Conservation (phyloP, 2,888 invertebrate genomes). For the Trimorus sp. region DNA sequence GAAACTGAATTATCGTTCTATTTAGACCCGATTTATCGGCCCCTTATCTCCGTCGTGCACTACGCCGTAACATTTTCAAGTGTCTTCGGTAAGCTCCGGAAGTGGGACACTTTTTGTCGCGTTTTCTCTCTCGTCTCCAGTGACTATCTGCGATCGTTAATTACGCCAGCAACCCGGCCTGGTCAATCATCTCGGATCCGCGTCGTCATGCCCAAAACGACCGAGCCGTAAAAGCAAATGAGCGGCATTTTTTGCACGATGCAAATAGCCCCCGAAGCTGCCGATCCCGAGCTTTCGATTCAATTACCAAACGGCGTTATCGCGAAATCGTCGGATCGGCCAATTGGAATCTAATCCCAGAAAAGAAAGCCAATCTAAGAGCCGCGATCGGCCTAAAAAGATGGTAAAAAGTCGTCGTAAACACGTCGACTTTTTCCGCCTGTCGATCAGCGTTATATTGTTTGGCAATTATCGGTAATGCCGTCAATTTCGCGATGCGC, state of each 20-base stretch:
- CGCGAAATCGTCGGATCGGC: slow-evolving; percentile 30
- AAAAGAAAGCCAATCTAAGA: slow-evolving; percentile 50
- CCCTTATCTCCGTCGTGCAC: slow-evolving; percentile 29
- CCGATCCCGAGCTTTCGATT: slow-evolving; percentile 43
- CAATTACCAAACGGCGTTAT: slow-evolving; percentile 47
- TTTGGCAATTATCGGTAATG: slow-evolving; percentile 69
- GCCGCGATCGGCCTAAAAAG: slow-evolving; percentile 41
- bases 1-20: slow-evolving; percentile 37
- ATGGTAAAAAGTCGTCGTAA: slow-evolving; percentile 52
- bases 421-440: slow-evolving; percentile 48
- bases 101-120: slow-evolving; percentile 51
- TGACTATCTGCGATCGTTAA: slow-evolving; percentile 47
- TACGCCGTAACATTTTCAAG: slow-evolving; percentile 31
- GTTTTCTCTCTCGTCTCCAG: slow-evolving; percentile 8
- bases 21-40: slow-evolving; percentile 29
- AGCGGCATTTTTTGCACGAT: slow-evolving; percentile 33
- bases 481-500: slow-evolving; percentile 60
- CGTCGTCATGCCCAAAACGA: slow-evolving; percentile 48
- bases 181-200: slow-evolving; percentile 50
- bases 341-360: slow-evolving; percentile 43
- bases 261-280: slow-evolving; percentile 13
- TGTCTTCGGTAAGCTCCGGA: slow-evolving; percentile 29
- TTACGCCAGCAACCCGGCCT: slow-evolving; percentile 20
- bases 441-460: slow-evolving; percentile 55
- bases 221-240: slow-evolving; percentile 30